Evolutionary conservation across 2,113 vertebrate genomes (phyloP).

Genomic region (Andinoacara biseriatus): DNA sequence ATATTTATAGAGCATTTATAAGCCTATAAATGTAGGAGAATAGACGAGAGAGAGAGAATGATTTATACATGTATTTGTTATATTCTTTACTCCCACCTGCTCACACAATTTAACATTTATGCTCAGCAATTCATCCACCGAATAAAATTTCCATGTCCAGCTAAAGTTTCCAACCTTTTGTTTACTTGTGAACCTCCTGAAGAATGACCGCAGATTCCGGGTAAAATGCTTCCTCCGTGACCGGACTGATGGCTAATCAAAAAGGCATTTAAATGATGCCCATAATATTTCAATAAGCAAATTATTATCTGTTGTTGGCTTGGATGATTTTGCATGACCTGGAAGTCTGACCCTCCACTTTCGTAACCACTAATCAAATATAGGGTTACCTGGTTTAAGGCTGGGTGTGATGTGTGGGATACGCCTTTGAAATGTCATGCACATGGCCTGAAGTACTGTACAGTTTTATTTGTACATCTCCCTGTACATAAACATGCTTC

Average conservation of each 20-base stretch:
- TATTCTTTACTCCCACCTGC: not conserved
- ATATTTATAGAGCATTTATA: not conserved
- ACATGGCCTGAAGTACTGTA: not conserved
- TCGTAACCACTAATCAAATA: not conserved
- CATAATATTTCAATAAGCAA: slow-evolving; percentile 29
- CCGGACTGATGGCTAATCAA: not conserved
- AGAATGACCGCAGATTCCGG: not conserved
- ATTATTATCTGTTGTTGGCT: slow-evolving; percentile 19
- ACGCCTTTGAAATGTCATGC: not conserved
- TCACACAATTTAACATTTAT: slow-evolving; percentile 2
- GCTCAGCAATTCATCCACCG: not conserved
- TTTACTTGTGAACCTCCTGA: not conserved
- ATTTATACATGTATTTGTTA: not conserved
- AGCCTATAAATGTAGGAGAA: not conserved
- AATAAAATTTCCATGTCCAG: not conserved
- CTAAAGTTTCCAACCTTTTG: not conserved
- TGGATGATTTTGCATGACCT: slow-evolving; percentile 32
- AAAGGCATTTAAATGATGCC: not conserved
- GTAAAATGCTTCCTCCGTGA: not conserved
- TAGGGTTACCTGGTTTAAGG: not conserved
- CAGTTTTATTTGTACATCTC: not conserved
- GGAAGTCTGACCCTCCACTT: not conserved
- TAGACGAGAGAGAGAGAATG: not conserved
- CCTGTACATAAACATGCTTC: not conserved
- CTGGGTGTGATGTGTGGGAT: not conserved